A percentile compares a stretch with the other conserved stretches of the same genome.
phyloP scores from a whole-genome alignment of 2,797 vertebrate species.

The Anguilla marmorata region DNA sequence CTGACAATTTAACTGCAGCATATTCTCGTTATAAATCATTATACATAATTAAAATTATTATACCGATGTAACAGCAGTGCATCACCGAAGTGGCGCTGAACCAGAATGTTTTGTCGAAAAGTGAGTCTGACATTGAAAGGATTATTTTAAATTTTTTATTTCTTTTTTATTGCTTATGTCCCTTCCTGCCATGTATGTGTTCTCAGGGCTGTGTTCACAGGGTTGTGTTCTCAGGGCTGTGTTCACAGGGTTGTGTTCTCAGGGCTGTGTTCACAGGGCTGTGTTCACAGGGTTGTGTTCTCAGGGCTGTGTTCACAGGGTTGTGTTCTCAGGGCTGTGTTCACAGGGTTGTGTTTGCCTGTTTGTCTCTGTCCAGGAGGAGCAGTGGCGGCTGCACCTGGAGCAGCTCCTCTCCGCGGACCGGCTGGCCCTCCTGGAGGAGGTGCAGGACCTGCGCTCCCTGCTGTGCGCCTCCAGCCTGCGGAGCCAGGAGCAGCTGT shows the following conservation, averaged over 20 bases:
- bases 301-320: too few species aligned
- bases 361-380: constrained; percentile 58
- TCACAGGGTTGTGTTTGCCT: not conserved
- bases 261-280: too few species aligned
- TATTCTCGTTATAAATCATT: not conserved
- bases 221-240: too few species aligned
- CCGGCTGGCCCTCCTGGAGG: constrained; percentile 70
- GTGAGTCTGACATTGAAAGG: not conserved
- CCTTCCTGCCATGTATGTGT: too few species aligned
- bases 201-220: too few species aligned
- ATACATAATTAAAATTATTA: too few species aligned
- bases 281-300: too few species aligned
- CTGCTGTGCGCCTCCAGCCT: constrained; percentile 72
- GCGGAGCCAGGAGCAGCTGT: constrained; percentile 80
- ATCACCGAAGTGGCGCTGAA: not conserved
- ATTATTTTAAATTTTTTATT: not conserved
- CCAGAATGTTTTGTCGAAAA: not conserved
- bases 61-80: too few species aligned
- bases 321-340: not conserved
- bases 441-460: constrained; percentile 74
- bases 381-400: constrained; percentile 61
- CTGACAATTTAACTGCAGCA: not conserved
- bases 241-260: too few species aligned
- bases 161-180: not conserved
- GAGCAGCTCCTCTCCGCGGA: constrained; percentile 70